phyloP scores from a whole-genome alignment of 2,888 invertebrate genomes.

The Venusia cambrica region DNA sequence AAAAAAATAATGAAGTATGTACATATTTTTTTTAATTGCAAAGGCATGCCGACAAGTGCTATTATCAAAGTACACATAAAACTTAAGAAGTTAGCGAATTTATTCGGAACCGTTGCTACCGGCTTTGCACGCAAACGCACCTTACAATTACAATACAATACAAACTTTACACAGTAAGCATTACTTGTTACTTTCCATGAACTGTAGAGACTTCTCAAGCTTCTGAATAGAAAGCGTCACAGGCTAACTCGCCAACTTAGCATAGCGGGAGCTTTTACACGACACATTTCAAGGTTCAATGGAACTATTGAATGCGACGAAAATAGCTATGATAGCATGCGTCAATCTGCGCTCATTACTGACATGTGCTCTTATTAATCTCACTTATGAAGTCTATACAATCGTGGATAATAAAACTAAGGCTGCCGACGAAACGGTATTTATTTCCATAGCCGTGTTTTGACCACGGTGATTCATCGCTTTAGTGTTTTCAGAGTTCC shows the following conservation, averaged over 20 bases:
- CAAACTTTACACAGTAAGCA: too few relatives aligned
- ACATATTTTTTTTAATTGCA: too few relatives aligned
- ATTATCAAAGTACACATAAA: too few relatives aligned
- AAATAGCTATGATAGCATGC: conserved; percentile 31
- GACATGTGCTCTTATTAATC: conserved; percentile 31
- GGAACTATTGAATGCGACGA: conserved; percentile 22
- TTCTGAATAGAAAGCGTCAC: conserved; percentile 20
- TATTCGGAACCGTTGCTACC: conserved; percentile 1
- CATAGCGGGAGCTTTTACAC: conserved; percentile 17
- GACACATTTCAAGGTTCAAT: conserved; percentile 19
- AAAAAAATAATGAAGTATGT: too few relatives aligned
- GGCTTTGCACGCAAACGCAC: conserved; percentile 11
- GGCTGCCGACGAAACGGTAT: conserved; percentile 33
- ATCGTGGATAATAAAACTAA: conserved; percentile 32
- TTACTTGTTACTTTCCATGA: conserved; percentile 22
- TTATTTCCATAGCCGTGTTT: conserved; percentile 34
- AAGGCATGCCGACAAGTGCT: too few relatives aligned
- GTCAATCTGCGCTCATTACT: conserved; percentile 29
- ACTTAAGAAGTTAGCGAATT: background rate
- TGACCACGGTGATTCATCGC: conserved; percentile 36
- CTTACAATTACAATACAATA: conserved; percentile 10
- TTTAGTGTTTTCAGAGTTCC: conserved; percentile 30
- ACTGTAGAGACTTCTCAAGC: conserved; percentile 24
- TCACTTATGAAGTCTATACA: conserved; percentile 31
- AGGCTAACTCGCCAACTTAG: conserved; percentile 19